A percentile compares a stretch with the other conserved stretches of the same genome.
These are phyloP conservation scores for Pipa parva DNA, from an alignment of 2,113 vertebrate genomes.

Conservation along the genomic window DNA sequence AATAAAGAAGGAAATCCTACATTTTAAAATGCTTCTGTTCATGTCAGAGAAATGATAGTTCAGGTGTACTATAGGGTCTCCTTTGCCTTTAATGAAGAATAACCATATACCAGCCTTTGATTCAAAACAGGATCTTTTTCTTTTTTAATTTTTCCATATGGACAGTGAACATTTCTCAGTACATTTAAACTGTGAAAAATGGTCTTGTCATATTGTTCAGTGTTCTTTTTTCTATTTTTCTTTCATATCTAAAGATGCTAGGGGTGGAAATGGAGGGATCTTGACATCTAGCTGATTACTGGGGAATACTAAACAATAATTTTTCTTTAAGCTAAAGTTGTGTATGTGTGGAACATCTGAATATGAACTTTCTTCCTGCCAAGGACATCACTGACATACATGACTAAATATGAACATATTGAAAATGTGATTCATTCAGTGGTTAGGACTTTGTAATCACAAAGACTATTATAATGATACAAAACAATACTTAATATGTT, in stretches of 20 bases:
- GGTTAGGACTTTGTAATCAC: no score
- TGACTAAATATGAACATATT: no score
- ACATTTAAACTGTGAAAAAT: slow-evolving; percentile 60
- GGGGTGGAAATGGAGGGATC: slow-evolving; percentile 56
- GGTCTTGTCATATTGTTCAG: slow-evolving; percentile 60
- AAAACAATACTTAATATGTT: no score
- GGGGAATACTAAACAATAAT: no score
- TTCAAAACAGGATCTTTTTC: slow-evolving; percentile 24
- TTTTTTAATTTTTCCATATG: slow-evolving; percentile 48
- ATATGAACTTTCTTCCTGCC: neutral
- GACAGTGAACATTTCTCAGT: slow-evolving; percentile 49
- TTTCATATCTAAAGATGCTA: slow-evolving; percentile 57
- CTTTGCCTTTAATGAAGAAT: slow-evolving; percentile 42
- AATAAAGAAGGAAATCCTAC: slow-evolving; percentile 17
- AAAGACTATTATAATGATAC: no score
- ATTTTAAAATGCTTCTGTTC: slow-evolving; percentile 11
- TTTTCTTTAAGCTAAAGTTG: neutral
- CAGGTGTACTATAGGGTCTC: slow-evolving; percentile 49
- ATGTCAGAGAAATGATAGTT: slow-evolving; percentile 23
- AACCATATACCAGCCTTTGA: slow-evolving; percentile 3
- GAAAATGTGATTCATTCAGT: no score
- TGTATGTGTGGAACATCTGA: neutral
- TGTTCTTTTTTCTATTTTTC: slow-evolving; percentile 51
- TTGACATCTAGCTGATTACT: slow-evolving; percentile 14
- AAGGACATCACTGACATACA: no score